Conservation (phyloP, 2,797 vertebrate species). For the Arnoldichthys spilopterus region DNA sequence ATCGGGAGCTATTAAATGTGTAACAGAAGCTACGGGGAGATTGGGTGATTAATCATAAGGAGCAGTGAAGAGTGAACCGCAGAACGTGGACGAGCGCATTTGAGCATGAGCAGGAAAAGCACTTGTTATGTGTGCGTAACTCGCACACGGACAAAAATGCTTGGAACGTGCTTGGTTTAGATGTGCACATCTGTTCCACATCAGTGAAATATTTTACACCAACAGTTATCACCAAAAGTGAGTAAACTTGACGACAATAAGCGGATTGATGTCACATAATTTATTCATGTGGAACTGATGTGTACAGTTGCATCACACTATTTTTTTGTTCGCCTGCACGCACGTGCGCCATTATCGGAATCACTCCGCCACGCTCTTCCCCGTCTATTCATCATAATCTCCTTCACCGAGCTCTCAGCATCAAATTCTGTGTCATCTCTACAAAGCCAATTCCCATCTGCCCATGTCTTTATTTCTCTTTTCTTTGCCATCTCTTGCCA, state of each 20-base stretch:
- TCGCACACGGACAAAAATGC: neutral
- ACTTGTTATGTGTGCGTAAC: neutral
- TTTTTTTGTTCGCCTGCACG: neutral
- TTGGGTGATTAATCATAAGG: conserved; percentile 60
- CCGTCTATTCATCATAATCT: conserved; percentile 19
- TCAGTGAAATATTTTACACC: neutral
- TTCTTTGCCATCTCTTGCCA: conserved; percentile 25
- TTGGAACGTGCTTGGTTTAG: neutral
- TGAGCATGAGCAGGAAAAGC: conserved; percentile 1
- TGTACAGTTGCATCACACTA: neutral
- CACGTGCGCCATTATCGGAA: conserved; percentile 21
- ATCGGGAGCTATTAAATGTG: conserved; percentile 61
- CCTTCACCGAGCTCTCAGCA: conserved; percentile 12
- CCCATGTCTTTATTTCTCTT: conserved; percentile 15
- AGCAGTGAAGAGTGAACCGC: conserved; percentile 10
- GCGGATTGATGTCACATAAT: neutral
- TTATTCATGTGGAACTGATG: neutral
- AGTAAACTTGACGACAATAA: neutral
- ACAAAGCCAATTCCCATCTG: conserved; percentile 21
- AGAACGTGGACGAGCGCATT: conserved; percentile 27
- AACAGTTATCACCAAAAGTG: neutral
- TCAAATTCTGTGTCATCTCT: conserved; percentile 11
- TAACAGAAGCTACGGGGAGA: conserved; percentile 49
- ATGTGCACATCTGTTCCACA: conserved; percentile 6
- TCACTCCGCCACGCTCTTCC: conserved; percentile 16